These are phyloP conservation scores for Rhinopithecus roxellana DNA, from an alignment of 2,113 vertebrate species.

Conservation along the genomic window DNA sequence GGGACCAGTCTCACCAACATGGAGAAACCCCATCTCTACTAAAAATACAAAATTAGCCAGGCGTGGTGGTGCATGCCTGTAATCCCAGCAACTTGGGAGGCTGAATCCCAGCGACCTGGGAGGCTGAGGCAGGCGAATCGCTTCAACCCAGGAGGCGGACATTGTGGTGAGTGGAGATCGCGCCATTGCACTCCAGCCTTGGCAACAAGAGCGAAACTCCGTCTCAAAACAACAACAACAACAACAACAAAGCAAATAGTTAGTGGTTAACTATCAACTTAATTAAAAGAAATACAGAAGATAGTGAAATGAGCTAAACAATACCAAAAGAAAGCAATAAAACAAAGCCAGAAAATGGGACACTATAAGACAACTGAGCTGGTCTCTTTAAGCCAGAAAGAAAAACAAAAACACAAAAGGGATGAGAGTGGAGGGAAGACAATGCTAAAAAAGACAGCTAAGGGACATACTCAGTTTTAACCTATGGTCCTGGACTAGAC, in stretches of 20 bases:
- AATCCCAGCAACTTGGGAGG: too few species aligned
- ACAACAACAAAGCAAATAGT: background rate
- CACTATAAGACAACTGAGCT: background rate
- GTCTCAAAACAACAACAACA: too few species aligned
- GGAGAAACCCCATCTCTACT: too few species aligned
- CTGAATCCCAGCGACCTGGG: too few species aligned
- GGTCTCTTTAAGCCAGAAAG: background rate
- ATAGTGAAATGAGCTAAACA: background rate
- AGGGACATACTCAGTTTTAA: background rate
- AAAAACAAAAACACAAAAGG: background rate
- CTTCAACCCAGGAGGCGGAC: too few species aligned
- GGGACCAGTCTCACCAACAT: too few species aligned
- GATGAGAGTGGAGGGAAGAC: background rate
- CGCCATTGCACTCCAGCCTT: too few species aligned
- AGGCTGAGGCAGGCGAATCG: too few species aligned
- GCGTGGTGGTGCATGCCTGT: too few species aligned
- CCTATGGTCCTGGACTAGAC: background rate
- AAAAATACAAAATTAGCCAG: too few species aligned
- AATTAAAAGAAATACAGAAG: background rate
- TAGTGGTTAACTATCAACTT: background rate
- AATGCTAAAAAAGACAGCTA: background rate
- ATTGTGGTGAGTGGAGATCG: too few species aligned
- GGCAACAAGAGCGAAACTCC: too few species aligned
- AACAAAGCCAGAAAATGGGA: background rate
- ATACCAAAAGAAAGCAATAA: background rate